Percentiles rank a stretch among this genome's conserved stretches.
Conservation (phyloP, 2,797 vertebrate species). For the Sebastes flavidus region DNA sequence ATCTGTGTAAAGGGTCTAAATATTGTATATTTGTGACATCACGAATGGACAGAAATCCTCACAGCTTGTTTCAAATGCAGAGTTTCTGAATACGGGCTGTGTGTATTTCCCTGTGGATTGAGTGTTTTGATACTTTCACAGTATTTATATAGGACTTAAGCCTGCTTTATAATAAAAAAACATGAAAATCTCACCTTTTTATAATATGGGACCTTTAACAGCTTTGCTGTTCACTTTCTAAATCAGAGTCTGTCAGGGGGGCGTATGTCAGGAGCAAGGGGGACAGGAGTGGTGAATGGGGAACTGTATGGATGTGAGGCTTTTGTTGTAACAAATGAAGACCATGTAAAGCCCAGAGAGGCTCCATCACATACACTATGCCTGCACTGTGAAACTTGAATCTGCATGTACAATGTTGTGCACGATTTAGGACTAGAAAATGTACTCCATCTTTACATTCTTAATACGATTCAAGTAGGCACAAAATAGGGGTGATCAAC, state of each 20-base stretch:
- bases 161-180: too few species aligned
- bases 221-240: background rate
- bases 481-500: background rate
- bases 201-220: background rate
- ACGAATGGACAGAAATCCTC: too few species aligned
- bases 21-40: too few species aligned
- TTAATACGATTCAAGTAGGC: background rate
- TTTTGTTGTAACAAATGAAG: conserved; percentile 47
- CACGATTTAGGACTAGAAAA: background rate
- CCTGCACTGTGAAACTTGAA: background rate
- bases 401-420: background rate
- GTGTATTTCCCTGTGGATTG: too few species aligned
- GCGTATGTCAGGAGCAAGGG: conserved; percentile 55
- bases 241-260: background rate
- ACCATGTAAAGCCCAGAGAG: conserved; percentile 10
- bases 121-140: too few species aligned
- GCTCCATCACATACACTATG: background rate
- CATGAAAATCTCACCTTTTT: too few species aligned
- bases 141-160: too few species aligned
- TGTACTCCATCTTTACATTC: background rate
- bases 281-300: conserved; percentile 73
- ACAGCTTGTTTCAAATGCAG: too few species aligned
- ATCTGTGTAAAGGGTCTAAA: too few species aligned
- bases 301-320: conserved; percentile 56
- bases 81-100: too few species aligned